Evolutionary conservation across 2,888 invertebrate species (phyloP).

Genomic region (Oegoconia quadripuncta): DNA sequence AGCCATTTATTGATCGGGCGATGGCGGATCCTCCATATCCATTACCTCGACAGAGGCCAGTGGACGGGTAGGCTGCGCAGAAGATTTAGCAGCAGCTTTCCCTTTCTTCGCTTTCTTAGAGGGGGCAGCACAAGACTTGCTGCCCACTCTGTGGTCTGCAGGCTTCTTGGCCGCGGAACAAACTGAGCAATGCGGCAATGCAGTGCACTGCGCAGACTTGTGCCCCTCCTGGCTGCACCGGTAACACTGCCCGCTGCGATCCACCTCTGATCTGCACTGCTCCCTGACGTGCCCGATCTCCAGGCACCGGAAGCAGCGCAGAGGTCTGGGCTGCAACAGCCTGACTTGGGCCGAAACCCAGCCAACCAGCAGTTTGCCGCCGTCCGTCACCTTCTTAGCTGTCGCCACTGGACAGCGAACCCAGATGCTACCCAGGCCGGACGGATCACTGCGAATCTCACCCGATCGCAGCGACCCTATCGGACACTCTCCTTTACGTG

Average conservation of each 20-base stretch:
- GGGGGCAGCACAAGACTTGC: slow-evolving; percentile 3
- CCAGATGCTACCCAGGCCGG: slow-evolving; percentile 1
- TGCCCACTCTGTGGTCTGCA: slow-evolving; percentile 9
- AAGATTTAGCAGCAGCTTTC: not conserved
- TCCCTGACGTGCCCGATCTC: slow-evolving; percentile 11
- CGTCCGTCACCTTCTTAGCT: slow-evolving; percentile 14
- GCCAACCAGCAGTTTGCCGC: slow-evolving; percentile 14
- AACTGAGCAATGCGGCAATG: slow-evolving; percentile 11
- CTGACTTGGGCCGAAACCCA: slow-evolving; percentile 16
- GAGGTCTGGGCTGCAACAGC: slow-evolving; percentile 4
- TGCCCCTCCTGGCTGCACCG: slow-evolving; percentile 20
- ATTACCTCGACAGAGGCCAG: too few species aligned
- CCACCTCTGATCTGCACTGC: slow-evolving; percentile 2
- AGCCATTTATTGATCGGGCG: not conserved
- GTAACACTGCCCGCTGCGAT: slow-evolving; percentile 14
- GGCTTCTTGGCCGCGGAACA: slow-evolving; percentile 12
- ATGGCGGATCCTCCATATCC: too few species aligned
- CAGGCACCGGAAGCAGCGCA: slow-evolving; percentile 19
- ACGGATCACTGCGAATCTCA: not conserved
- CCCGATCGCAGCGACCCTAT: slow-evolving; percentile 2
- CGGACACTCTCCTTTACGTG: slow-evolving; percentile 6
- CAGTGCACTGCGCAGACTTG: slow-evolving; percentile 9
- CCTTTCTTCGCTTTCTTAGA: not conserved
- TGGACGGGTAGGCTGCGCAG: too few species aligned
- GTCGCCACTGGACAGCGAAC: slow-evolving; percentile 14